Conservation (phyloP, 1,140 invertebrate genomes). For the Leptinotarsa defecta region DNA sequence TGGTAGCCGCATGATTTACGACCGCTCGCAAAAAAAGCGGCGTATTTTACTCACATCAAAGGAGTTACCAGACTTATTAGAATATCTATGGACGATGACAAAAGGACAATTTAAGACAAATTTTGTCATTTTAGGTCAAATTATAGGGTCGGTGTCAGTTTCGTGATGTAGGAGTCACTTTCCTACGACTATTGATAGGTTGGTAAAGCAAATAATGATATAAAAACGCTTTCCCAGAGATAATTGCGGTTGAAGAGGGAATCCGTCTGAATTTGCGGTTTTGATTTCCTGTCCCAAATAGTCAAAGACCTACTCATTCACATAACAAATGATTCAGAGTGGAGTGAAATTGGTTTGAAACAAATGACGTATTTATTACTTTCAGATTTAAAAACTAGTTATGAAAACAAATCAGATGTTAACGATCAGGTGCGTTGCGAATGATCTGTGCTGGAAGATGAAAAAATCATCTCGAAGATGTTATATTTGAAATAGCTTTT, state of each 20-base stretch:
- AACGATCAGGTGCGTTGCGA: too few species aligned
- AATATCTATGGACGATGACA: too few species aligned
- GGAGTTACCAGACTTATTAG: too few species aligned
- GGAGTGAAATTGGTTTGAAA: neutral
- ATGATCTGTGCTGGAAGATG: too few species aligned
- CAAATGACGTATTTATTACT: neutral
- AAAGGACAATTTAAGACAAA: slow-evolving; percentile 4
- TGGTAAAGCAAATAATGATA: slow-evolving; percentile 7
- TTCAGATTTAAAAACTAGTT: too few species aligned
- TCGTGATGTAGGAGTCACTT: slow-evolving; percentile 10
- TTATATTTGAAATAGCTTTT: too few species aligned
- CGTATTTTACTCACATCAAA: too few species aligned
- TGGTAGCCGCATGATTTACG: too few species aligned
- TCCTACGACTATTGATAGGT: neutral
- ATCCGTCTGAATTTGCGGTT: slow-evolving; percentile 1
- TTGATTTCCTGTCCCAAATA: slow-evolving; percentile 6
- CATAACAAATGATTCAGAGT: neutral
- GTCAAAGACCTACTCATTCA: neutral
- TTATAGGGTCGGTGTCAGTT: slow-evolving; percentile 18
- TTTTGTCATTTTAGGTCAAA: slow-evolving; percentile 19
- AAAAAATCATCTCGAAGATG: too few species aligned
- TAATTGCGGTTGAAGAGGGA: neutral
- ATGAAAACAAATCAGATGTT: too few species aligned
- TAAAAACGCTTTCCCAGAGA: slow-evolving; percentile 1
- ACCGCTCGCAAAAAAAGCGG: too few species aligned